Percentiles rank a stretch among this genome's conserved stretches.
These are phyloP conservation scores for Brachionus paranguensis DNA, from an alignment of 1,140 invertebrate genomes.

Conservation along the genomic window DNA sequence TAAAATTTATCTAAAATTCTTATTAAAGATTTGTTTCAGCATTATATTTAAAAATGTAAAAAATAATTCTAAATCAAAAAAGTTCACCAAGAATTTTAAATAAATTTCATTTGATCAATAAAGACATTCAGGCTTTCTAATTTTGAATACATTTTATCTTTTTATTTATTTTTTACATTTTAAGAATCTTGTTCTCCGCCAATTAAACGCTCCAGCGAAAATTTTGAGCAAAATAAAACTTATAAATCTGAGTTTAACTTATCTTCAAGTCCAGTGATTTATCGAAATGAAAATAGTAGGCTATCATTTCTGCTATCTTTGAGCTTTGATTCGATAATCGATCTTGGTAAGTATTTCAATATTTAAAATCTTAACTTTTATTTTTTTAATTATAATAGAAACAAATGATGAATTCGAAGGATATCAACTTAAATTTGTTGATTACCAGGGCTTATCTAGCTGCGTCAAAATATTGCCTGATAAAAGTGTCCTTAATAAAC, in stretches of 20 bases:
- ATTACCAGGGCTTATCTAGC: not conserved
- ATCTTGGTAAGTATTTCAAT: not conserved
- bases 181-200: not conserved
- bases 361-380: not conserved
- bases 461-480: not conserved
- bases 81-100: not conserved
- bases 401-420: not conserved
- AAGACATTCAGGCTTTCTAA: not conserved
- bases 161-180: not conserved
- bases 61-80: not conserved
- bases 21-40: not conserved
- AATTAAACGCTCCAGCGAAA: not conserved
- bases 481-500: not conserved
- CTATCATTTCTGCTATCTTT: not conserved
- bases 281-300: not conserved
- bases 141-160: not conserved
- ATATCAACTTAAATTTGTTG: not conserved
- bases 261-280: not conserved
- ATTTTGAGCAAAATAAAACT: not conserved
- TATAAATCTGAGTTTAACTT: not conserved
- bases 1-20: not conserved
- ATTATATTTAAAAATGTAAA: not conserved
- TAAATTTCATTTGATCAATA: not conserved
- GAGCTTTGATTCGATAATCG: not conserved
- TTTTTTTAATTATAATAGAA: not conserved